Percentiles rank a stretch among this genome's conserved stretches.
These are phyloP conservation scores for Leptobrachium leishanense DNA, from an alignment of 2,113 vertebrate species.

Conservation along the genomic window DNA sequence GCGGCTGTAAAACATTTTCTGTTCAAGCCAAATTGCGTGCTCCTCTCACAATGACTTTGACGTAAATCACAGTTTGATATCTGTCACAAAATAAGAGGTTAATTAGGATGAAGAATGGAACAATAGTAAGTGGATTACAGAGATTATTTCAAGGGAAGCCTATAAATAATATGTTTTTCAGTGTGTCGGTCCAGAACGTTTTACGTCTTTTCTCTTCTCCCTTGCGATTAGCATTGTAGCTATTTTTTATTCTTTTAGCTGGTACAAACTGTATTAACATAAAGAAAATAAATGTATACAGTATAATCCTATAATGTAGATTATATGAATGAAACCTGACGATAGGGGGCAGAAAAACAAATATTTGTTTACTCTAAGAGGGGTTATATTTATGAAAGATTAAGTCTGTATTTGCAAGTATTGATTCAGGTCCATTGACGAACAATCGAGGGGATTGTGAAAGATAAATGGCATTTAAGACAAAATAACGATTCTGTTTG, in stretches of 20 bases:
- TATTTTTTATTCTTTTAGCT: not conserved
- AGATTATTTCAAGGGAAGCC: conserved; percentile 11
- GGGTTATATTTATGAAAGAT: too few relatives aligned
- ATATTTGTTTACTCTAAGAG: not conserved
- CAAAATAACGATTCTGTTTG: too few relatives aligned
- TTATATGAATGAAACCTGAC: not conserved
- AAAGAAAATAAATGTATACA: not conserved
- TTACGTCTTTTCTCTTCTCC: not conserved
- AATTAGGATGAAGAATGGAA: conserved; percentile 26
- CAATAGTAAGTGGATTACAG: conserved; percentile 26
- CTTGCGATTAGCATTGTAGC: not conserved
- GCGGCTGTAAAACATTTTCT: not conserved
- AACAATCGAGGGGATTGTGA: too few relatives aligned
- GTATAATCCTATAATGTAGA: not conserved
- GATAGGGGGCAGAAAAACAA: not conserved
- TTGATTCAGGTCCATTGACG: too few relatives aligned
- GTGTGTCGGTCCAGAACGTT: not conserved
- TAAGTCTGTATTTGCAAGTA: too few relatives aligned
- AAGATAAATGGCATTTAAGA: too few relatives aligned
- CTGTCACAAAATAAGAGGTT: conserved; percentile 21
- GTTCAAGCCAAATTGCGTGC: not conserved
- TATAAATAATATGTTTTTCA: conserved; percentile 25
- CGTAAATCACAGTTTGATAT: conserved; percentile 29
- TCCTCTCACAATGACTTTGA: conserved; percentile 7
- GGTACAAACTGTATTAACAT: not conserved